phyloP scores from a whole-genome alignment of 64 coral and sea anemone species.

The Porites lutea region DNA sequence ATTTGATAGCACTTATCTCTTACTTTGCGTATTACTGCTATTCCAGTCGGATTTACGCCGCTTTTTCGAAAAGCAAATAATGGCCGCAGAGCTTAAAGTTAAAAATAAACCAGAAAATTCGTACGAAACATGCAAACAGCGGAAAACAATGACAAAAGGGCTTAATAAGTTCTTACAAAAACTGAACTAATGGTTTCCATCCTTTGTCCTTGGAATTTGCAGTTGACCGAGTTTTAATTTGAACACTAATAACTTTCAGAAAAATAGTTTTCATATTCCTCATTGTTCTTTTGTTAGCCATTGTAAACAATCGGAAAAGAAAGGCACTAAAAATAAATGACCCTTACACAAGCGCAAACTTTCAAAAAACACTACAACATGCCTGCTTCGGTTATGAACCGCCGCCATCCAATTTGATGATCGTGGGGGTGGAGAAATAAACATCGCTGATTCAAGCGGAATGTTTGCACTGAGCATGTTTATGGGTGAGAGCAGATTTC shows the following conservation, averaged over 20 bases:
- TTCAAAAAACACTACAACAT: background rate
- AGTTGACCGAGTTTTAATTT: constrained; percentile 62
- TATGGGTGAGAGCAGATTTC: background rate
- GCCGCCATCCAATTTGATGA: constrained; percentile 3
- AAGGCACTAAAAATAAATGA: constrained; percentile 36
- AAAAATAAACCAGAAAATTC: constrained; percentile 37
- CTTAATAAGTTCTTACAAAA: constrained; percentile 8
- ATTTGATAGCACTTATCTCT: background rate
- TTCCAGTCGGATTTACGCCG: background rate
- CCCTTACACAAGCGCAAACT: background rate
- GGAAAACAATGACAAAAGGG: constrained; percentile 23
- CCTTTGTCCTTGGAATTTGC: constrained; percentile 28
- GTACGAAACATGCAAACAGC: background rate
- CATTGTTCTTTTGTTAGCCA: constrained; percentile 49
- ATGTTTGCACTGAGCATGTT: background rate
- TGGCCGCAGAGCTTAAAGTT: background rate
- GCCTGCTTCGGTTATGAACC: constrained; percentile 29
- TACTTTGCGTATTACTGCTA: background rate
- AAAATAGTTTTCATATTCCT: constrained; percentile 30
- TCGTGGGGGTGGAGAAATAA: constrained; percentile 39
- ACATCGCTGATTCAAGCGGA: constrained; percentile 7
- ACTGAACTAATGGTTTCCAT: constrained; percentile 14
- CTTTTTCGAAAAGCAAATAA: background rate
- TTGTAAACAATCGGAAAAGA: constrained; percentile 26
- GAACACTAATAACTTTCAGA: constrained; percentile 12